phyloP scores from a whole-genome alignment of 2,113 vertebrate species.

The Tor tambroides region DNA sequence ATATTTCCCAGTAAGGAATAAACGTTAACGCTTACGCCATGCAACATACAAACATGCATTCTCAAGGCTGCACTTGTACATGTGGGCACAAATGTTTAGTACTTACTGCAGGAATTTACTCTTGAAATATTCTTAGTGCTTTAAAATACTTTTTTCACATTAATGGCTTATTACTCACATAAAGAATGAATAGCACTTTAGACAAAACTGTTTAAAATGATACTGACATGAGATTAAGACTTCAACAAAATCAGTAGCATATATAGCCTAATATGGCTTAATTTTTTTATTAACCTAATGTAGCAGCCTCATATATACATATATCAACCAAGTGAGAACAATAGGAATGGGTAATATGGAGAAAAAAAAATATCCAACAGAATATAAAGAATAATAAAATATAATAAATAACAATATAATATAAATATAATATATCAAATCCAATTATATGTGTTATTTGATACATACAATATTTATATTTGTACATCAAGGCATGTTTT shows the following conservation, averaged over 20 bases:
- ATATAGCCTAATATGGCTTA: background rate
- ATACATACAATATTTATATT: too few relatives aligned
- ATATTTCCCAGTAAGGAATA: slow-evolving; percentile 54
- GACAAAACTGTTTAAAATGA: background rate
- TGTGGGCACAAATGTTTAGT: background rate
- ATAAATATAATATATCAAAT: too few relatives aligned
- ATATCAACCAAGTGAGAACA: background rate
- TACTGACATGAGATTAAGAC: background rate
- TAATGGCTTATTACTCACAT: background rate
- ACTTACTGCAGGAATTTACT: background rate
- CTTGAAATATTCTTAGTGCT: background rate
- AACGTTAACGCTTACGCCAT: slow-evolving; percentile 24
- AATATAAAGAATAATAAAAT: too few relatives aligned
- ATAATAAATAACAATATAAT: too few relatives aligned
- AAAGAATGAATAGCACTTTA: background rate
- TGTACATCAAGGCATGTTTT: too few relatives aligned
- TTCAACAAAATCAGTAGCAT: too few relatives aligned
- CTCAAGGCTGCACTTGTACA: slow-evolving; percentile 7
- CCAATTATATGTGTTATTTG: too few relatives aligned
- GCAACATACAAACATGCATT: background rate
- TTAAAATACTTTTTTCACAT: background rate
- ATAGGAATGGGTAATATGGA: too few relatives aligned
- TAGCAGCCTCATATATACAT: too few relatives aligned
- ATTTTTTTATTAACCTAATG: background rate
- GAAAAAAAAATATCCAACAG: too few relatives aligned